Percentiles rank a stretch among this genome's conserved stretches.
Conservation (phyloP, 2,888 invertebrate species). For the Resseliella maxima region DNA sequence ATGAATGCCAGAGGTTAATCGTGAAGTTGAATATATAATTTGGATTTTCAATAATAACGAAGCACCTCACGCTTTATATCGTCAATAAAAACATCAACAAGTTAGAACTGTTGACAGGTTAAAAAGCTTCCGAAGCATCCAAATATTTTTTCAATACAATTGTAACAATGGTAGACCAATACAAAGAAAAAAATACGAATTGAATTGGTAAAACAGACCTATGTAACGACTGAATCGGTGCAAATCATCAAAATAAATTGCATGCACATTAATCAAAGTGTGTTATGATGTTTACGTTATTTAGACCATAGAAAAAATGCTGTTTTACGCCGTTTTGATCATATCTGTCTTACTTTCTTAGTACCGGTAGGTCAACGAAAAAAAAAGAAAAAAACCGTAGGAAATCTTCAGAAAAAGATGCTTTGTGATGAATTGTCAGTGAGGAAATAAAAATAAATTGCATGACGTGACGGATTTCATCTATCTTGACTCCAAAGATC, state of each 20-base stretch:
- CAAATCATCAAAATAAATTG: not conserved
- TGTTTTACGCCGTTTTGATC: not conserved
- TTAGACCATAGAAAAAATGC: constrained; percentile 7
- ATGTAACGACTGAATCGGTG: not conserved
- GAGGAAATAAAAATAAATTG: not conserved
- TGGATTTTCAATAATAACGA: too few species aligned
- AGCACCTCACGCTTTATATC: not conserved
- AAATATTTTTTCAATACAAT: not conserved
- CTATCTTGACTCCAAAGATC: not conserved
- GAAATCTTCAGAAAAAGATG: not conserved
- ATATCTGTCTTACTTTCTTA: not conserved
- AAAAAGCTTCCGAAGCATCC: not conserved
- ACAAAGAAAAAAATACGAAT: too few species aligned
- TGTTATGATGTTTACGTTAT: not conserved
- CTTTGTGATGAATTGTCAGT: too few species aligned
- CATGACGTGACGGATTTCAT: too few species aligned
- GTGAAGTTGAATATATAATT: too few species aligned
- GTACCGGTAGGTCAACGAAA: not conserved
- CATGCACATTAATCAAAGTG: not conserved
- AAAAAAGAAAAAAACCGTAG: not conserved
- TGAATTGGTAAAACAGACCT: too few species aligned
- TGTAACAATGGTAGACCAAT: too few species aligned
- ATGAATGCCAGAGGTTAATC: not conserved
- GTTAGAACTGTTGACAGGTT: not conserved
- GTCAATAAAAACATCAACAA: not conserved